Percentiles rank a stretch among this genome's conserved stretches.
These are phyloP conservation scores for Acanthornis magna DNA, from an alignment of 2,797 vertebrate genomes.

Conservation along the genomic window DNA sequence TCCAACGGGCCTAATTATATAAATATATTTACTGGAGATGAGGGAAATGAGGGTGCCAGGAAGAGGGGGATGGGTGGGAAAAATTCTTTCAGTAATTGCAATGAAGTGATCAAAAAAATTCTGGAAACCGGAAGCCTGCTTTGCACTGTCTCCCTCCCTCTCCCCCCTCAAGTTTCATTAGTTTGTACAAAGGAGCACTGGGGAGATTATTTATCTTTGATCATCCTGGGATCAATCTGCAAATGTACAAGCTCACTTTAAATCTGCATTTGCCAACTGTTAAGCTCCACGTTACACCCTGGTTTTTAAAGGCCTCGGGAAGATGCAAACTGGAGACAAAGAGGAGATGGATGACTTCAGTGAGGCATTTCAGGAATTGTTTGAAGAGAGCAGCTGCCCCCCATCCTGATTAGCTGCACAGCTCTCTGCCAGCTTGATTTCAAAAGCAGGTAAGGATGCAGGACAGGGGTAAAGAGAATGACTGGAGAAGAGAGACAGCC, in stretches of 20 bases:
- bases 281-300: not conserved
- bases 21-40: not conserved
- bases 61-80: not conserved
- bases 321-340: not conserved
- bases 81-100: conserved; percentile 38
- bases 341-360: not conserved
- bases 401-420: conserved; percentile 24
- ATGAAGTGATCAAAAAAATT: conserved; percentile 20
- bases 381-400: conserved; percentile 45
- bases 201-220: conserved; percentile 63
- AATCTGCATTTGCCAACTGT: conserved; percentile 54
- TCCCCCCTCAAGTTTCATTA: not conserved
- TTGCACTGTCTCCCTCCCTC: not conserved
- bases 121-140: not conserved
- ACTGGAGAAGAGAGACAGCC: not conserved
- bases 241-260: conserved; percentile 36
- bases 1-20: not conserved
- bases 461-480: not conserved
- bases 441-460: not conserved
- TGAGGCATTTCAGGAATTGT: conserved; percentile 3
- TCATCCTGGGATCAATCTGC: conserved; percentile 58
- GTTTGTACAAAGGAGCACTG: conserved; percentile 18
- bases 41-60: not conserved
- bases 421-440: conserved; percentile 25
- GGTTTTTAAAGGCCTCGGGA: conserved; percentile 36